Evolutionary conservation across 37 sponge, comb jelly and placozoan species (phyloP), one percentile per base, ranked within the genome.

Genomic region (Dysidea cf. avara): DNA sequence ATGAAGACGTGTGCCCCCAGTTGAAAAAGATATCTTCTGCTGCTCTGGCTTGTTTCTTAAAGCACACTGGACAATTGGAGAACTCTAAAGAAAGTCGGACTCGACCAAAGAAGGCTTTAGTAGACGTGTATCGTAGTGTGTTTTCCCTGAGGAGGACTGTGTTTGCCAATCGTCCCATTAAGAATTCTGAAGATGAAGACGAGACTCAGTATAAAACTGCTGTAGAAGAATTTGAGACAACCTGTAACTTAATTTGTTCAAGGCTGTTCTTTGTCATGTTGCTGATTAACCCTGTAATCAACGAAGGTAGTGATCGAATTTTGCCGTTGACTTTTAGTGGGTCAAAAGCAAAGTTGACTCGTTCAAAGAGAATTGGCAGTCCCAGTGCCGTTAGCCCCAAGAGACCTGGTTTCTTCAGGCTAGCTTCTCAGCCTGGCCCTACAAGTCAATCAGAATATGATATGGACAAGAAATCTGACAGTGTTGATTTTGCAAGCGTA

Each of bases 81-180:
- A 5, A 6, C 20, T 37, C 24, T 66, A 18, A 4, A 28, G 35
- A 32, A 28, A 28, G 11, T 57, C 46, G 46, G 5, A 56, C 12
- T 26, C 25, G 57, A 52, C 80, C 86, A 0, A 74, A 74, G 55
- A 74, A 68, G 47, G 65, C 53, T 47, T 40, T 86, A 33, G 38
- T 74, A 5, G 76, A 79, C 74, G 86, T 86, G 25, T 86, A 86
- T 53, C 65, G 81, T 37, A 33, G 58, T 62, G 86, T 86, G 49
- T 86, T 86, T 39, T n/a, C 63, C 0, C 20, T 86, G 16, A 64
- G 86, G 6, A 71, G 74, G 3, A 75, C 68, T 26, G 69, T 79
- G 18, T 86, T 79, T 56, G 68, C 60, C 26, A 66, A 74, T 26
- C 59, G 86, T 49, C 86, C 86, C 14, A 25, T 86, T 13, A 63